Percentiles rank a stretch among this genome's conserved stretches.
Conservation (phyloP, 2,113 vertebrate species). For the Cairina moschata region DNA sequence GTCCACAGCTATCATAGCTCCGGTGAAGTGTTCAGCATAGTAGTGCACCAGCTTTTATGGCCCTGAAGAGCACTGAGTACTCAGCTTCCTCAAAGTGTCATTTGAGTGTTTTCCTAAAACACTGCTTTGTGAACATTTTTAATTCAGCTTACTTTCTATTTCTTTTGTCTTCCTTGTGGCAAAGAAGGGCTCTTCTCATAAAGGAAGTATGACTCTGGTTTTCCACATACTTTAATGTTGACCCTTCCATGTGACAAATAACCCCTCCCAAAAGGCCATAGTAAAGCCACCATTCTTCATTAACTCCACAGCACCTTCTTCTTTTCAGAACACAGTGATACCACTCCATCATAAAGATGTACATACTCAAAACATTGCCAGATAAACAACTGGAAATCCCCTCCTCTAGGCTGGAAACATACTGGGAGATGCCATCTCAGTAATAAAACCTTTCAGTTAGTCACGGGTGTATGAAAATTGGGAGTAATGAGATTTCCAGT, state of each 20-base stretch:
- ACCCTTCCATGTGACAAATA: neutral
- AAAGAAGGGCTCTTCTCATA: neutral
- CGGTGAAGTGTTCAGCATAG: neutral
- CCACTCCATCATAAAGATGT: neutral
- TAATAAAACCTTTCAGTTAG: neutral
- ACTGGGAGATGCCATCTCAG: neutral
- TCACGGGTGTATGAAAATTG: neutral
- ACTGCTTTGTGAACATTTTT: neutral
- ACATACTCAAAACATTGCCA: neutral
- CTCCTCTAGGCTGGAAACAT: neutral
- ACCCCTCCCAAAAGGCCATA: neutral
- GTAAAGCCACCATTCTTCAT: neutral
- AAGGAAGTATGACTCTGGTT: neutral
- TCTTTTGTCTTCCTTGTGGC: neutral
- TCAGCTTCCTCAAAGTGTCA: rapidly evolving
- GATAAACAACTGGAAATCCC: neutral
- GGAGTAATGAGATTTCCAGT: neutral
- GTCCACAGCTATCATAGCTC: neutral
- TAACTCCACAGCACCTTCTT: neutral
- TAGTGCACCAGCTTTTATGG: neutral
- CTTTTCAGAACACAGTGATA: neutral
- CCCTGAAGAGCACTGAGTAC: neutral
- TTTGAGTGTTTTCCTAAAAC: neutral
- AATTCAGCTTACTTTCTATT: neutral
- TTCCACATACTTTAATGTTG: neutral